phyloP scores from a whole-genome alignment of 2,888 invertebrate genomes.

The Epirrhoe alternata region DNA sequence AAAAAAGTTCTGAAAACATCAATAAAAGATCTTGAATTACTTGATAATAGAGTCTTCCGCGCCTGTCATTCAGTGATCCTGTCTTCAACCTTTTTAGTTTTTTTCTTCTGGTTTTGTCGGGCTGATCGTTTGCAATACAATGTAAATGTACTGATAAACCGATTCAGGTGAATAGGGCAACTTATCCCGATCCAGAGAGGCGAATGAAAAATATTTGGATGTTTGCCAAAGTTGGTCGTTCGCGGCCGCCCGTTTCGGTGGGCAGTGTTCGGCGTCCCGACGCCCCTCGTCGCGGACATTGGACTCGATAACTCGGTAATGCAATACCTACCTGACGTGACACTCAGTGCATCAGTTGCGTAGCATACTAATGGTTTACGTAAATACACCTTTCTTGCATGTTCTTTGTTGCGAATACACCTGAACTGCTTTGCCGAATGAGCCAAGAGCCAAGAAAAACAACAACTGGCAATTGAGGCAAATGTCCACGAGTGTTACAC shows the following conservation, averaged over 20 bases:
- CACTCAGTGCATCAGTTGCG: slow-evolving; percentile 57
- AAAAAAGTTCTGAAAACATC: no score
- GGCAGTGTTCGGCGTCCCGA: slow-evolving; percentile 46
- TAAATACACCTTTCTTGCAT: slow-evolving; percentile 16
- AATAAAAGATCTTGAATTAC: no score
- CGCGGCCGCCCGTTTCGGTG: slow-evolving; percentile 55
- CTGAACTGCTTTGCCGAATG: slow-evolving; percentile 19
- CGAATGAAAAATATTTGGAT: slow-evolving; percentile 79
- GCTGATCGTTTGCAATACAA: slow-evolving; percentile 30
- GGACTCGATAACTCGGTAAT: slow-evolving; percentile 66
- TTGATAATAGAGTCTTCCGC: no score
- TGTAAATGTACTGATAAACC: slow-evolving; percentile 65
- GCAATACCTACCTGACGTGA: slow-evolving; percentile 58
- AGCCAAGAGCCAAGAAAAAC: neutral
- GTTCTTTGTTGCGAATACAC: slow-evolving; percentile 14
- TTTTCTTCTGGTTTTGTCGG: slow-evolving; percentile 8
- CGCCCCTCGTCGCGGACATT: slow-evolving; percentile 57
- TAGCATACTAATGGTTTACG: slow-evolving; percentile 32
- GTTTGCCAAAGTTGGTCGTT: slow-evolving; percentile 71
- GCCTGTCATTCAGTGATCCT: no score
- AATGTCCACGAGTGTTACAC: slow-evolving; percentile 3
- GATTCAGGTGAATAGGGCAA: slow-evolving; percentile 80
- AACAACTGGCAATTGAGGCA: slow-evolving; percentile 9
- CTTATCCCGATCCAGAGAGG: slow-evolving; percentile 73
- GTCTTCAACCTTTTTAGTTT: neutral